A percentile compares a stretch with the other conserved stretches of the same genome.
phyloP scores from a whole-genome alignment of 2,888 invertebrate species.

The Cybosia mesomella region DNA sequence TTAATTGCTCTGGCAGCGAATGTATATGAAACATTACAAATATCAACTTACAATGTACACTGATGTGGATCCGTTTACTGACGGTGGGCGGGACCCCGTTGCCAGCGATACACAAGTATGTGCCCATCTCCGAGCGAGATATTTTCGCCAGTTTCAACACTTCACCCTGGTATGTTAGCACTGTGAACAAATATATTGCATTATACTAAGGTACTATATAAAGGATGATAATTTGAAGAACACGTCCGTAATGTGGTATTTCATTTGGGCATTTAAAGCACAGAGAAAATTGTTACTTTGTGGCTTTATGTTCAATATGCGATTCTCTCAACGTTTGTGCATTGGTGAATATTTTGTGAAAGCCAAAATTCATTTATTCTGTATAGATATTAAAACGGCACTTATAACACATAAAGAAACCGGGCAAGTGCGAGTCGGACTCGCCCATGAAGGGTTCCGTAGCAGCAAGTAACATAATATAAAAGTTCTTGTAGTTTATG shows the following conservation, averaged over 20 bases:
- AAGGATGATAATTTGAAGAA: background rate
- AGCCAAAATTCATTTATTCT: too few relatives aligned
- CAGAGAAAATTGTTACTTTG: background rate
- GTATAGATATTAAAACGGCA: too few relatives aligned
- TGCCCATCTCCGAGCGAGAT: constrained; percentile 96
- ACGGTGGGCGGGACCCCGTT: constrained; percentile 96
- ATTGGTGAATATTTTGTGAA: background rate
- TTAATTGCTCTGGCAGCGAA: constrained; percentile 36
- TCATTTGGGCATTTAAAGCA: background rate
- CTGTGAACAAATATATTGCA: constrained; percentile 78
- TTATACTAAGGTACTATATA: constrained; percentile 10
- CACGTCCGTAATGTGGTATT: background rate
- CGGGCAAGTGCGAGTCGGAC: too few relatives aligned
- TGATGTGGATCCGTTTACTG: constrained; percentile 95
- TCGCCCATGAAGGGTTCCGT: too few relatives aligned
- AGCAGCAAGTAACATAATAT: too few relatives aligned
- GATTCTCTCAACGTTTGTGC: too few relatives aligned
- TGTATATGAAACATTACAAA: constrained; percentile 38
- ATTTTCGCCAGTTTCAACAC: constrained; percentile 93
- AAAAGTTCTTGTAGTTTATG: too few relatives aligned
- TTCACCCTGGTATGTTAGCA: constrained; percentile 92
- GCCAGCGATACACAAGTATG: constrained; percentile 96
- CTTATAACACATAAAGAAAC: too few relatives aligned
- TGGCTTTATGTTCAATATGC: background rate
- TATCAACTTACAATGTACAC: constrained; percentile 94